Conservation (phyloP, 2,888 invertebrate genomes). For the Argyresthia albistria region DNA sequence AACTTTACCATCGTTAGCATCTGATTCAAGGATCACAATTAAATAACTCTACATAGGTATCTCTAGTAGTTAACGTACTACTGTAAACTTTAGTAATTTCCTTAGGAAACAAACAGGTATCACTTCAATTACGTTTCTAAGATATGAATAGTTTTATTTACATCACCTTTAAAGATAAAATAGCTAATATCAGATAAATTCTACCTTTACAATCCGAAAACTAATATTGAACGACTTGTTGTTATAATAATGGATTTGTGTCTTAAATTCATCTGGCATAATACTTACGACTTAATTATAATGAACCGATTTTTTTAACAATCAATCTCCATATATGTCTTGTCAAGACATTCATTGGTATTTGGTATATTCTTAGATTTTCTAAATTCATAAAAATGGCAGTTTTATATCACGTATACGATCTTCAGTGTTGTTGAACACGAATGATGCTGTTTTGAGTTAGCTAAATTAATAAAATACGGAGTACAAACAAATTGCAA, state of each 20-base stretch:
- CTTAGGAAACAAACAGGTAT: slow-evolving; percentile 62
- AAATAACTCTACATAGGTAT: neutral
- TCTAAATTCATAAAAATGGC: slow-evolving; percentile 41
- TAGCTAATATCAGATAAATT: neutral
- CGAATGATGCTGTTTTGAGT: slow-evolving; percentile 34
- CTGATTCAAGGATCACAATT: slow-evolving; percentile 20
- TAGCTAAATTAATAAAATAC: slow-evolving; percentile 19
- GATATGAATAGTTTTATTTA: slow-evolving; percentile 68
- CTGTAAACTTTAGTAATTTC: slow-evolving; percentile 63
- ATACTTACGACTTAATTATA: too few species aligned
- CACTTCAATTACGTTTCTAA: slow-evolving; percentile 62
- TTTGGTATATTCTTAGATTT: too few species aligned
- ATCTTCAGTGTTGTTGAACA: slow-evolving; percentile 18
- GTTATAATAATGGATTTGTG: too few species aligned
- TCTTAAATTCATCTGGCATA: too few species aligned
- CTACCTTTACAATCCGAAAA: neutral
- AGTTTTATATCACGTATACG: slow-evolving; percentile 62
- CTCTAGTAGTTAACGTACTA: slow-evolving; percentile 60
- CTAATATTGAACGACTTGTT: neutral
- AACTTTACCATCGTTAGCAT: slow-evolving; percentile 6
- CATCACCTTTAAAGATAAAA: slow-evolving; percentile 16
- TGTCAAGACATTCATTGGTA: too few species aligned
- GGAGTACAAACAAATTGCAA: too few species aligned
- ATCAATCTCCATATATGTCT: too few species aligned
- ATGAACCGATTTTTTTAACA: too few species aligned